Base-by-base conservation (phyloP, 2,888 invertebrate species). In the Adelphocoris suturalis region DNA sequence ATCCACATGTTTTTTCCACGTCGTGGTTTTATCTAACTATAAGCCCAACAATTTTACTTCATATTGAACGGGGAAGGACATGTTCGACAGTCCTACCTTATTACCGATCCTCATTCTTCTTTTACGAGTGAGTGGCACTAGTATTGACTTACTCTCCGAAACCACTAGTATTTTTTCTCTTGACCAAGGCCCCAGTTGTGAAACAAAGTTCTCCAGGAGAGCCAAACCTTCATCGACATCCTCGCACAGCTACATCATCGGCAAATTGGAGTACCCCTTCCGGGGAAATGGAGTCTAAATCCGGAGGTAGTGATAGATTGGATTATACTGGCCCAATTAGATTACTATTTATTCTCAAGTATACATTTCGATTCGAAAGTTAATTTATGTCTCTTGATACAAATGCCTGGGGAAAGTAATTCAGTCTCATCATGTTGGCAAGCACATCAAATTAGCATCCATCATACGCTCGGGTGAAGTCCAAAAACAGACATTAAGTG, bases 1-100 rank as follows among this genome's bases (percentile, higher is more conserved):
- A 47, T 27, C 14, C n/a, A 84, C 27, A 28, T 84, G 84, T 19
- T 84, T 55, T 28, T 84, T 84, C 84, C 84, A 84, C 11, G 28
- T 52, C 27, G 52, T 14, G 27, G 28, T 52, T 19, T 55, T 19
- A 57, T 84, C 84, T 7, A 84, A 23, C 52, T n/a, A 52, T 0
- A 84, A 23, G 47, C 84, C 84, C 28, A 84, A 48, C 27, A 55
- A 84, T 84, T 84, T 84, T 27, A 84, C 84, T 55, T 23, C n/a
- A 13, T 11, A 19, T 1, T 19, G n/a, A n/a, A n/a, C n/a, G n/a
- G n/a, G n/a, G n/a, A n/a, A n/a, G 16, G 19, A 19, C 19, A 80
- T 80, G 11, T 48, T 48, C 37, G 47, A 37, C 1, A 80, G 48
- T 19, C 37, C 11, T 80, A 80, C 11, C 1, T 46, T 27, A 46